Percentiles rank a stretch among this genome's conserved stretches.
Evolutionary conservation across 2,888 invertebrate species (phyloP).

Genomic region (Bursaphelenchus okinawaensis): DNA sequence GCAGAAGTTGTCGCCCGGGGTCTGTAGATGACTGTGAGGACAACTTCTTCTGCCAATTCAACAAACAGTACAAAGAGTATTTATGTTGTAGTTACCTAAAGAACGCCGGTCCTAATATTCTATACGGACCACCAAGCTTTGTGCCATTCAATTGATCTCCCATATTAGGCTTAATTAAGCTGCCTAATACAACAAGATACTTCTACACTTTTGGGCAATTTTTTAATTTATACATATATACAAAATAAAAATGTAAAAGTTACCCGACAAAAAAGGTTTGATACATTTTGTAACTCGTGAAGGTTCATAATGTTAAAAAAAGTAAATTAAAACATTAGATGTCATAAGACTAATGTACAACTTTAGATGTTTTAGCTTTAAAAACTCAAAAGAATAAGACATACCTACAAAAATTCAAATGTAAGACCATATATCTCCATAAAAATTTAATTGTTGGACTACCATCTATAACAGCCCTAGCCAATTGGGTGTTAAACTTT

Average conservation of each 20-base stretch:
- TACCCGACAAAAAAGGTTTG: not conserved
- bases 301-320: too few species aligned
- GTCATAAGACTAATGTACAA: too few species aligned
- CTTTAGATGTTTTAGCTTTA: too few species aligned
- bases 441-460: too few species aligned
- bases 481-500: not conserved
- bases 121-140: not conserved
- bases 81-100: conserved; percentile 17
- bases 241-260: not conserved
- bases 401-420: too few species aligned
- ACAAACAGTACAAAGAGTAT: conserved; percentile 19
- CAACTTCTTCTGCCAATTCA: conserved; percentile 30
- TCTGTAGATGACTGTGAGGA: conserved; percentile 21
- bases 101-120: not conserved
- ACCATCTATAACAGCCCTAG: too few species aligned
- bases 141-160: not conserved
- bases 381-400: too few species aligned
- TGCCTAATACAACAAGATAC: not conserved
- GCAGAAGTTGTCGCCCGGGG: conserved; percentile 16
- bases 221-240: not conserved
- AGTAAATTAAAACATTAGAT: too few species aligned
- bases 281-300: too few species aligned
- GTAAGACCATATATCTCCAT: too few species aligned
- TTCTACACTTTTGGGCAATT: not conserved
- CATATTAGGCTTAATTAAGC: not conserved